Evolutionary conservation across 2,888 invertebrate species (phyloP), one percentile per base, ranked within the genome.

Genomic region (Ornithoptera alexandrae): DNA sequence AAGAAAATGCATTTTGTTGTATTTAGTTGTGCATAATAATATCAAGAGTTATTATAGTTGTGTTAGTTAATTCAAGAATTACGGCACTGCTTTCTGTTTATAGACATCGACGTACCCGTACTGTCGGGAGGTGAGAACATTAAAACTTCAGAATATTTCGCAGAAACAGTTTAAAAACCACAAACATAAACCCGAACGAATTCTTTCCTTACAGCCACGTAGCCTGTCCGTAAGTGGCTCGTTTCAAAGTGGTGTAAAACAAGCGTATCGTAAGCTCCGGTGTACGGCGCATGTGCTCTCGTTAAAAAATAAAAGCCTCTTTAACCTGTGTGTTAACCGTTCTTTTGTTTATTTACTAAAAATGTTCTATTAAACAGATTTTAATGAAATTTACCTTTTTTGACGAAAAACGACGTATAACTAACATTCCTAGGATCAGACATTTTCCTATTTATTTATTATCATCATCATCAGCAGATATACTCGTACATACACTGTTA

Each of bases 231-330:
- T 87, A 87, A 91, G 85, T 87, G 85, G 84, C 88, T 86, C 86
- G 87, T 90, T 90, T 89, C 84, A 88, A 90, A 90, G 87, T 90
- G 90, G 89, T 92, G 90, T 92, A 92, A 92, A 92, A 90, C 85
- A 85, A 87, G 80, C 85, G 85, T 86, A 84, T 84, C 85, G 79
- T 72, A 76, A 75, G 81, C 77, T 79, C 79, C n/a, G 76, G 75
- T 76, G 74, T 75, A 74, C 76, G 72, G 77, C 78, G 74, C 74
- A 77, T 81, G 78, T 79, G 78, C 77, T 78, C 81, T 82, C 81
- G 82, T 82, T 79, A 72, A 84, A 86, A 85, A 53, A 85, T 82
- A 82, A 84, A 81, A 81, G 76, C 79, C 77, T 81, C 74, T 76
- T 76, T 71, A 73, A 74, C 62, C 64, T 61, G 71, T 73, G 68